A percentile compares a stretch with the other conserved stretches of the same genome.
phyloP scores from a whole-genome alignment of 2,797 vertebrate genomes.

The Sebastes flavidus region DNA sequence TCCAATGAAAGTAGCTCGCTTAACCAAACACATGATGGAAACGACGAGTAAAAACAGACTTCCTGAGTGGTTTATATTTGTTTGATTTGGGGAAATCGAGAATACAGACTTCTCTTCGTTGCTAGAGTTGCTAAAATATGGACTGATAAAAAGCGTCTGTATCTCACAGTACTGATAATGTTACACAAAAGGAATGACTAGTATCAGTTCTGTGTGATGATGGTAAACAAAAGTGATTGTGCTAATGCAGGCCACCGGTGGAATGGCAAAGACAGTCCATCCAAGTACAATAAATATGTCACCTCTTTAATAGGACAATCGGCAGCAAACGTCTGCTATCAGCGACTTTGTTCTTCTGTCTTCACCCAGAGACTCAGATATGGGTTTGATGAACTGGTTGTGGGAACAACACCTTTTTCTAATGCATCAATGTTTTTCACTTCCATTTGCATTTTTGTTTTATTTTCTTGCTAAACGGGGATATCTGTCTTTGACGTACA shows the following conservation, averaged over 20 bases:
- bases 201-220: neutral
- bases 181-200: constrained; percentile 1
- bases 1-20: neutral
- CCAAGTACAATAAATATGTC: constrained; percentile 9
- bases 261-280: constrained; percentile 1
- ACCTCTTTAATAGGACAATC: neutral
- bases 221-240: neutral
- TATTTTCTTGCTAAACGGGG: constrained; percentile 55
- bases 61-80: neutral
- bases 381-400: constrained; percentile 46
- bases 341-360: neutral
- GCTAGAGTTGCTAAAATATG: constrained; percentile 39
- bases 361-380: constrained; percentile 30
- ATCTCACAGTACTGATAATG: neutral
- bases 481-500: constrained; percentile 56
- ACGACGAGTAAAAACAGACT: neutral
- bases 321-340: neutral
- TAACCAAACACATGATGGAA: neutral
- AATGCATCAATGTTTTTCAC: constrained; percentile 60
- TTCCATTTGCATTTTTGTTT: constrained; percentile 73
- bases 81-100: neutral
- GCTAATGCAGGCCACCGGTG: constrained; percentile 4
- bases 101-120: neutral
- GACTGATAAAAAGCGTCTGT: neutral
- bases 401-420: constrained; percentile 61